Evolutionary conservation across 2,113 vertebrate species (phyloP).

Genomic region (Ictalurus furcatus): DNA sequence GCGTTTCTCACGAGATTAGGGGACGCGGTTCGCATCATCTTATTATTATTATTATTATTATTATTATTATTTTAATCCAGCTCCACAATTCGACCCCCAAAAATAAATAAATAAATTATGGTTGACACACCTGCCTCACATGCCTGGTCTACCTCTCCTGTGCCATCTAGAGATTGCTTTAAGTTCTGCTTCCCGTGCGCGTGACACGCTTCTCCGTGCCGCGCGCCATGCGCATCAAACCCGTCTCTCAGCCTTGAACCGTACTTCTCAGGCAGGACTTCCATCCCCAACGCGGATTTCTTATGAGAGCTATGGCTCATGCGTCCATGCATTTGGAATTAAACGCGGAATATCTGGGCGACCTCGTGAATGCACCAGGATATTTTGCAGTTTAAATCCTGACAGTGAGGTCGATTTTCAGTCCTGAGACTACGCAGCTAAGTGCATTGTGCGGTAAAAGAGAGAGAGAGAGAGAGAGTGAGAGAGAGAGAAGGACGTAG

Average conservation of each 20-base stretch:
- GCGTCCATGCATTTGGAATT: not conserved
- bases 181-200: conserved; percentile 17
- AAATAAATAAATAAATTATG: not conserved
- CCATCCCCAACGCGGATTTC: not conserved
- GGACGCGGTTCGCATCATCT: not conserved
- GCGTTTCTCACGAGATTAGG: not conserved
- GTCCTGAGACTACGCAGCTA: conserved; percentile 16
- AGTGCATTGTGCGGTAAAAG: not conserved
- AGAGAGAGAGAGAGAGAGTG: not conserved
- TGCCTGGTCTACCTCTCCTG: conserved; percentile 42
- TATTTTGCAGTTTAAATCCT: not conserved
- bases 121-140: conserved; percentile 10
- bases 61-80: not conserved
- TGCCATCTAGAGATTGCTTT: conserved; percentile 58
- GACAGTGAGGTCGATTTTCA: conserved; percentile 12
- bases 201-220: not conserved
- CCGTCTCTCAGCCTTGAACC: not conserved
- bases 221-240: conserved; percentile 9
- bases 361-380: not conserved
- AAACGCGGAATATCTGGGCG: not conserved
- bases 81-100: not conserved
- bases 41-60: too few relatives aligned
- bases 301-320: not conserved
- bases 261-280: conserved; percentile 17
- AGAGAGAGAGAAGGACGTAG: conserved; percentile 2